These are phyloP conservation scores for Willisornis vidua DNA, from an alignment of 2,113 vertebrate genomes.

Conservation along the genomic window DNA sequence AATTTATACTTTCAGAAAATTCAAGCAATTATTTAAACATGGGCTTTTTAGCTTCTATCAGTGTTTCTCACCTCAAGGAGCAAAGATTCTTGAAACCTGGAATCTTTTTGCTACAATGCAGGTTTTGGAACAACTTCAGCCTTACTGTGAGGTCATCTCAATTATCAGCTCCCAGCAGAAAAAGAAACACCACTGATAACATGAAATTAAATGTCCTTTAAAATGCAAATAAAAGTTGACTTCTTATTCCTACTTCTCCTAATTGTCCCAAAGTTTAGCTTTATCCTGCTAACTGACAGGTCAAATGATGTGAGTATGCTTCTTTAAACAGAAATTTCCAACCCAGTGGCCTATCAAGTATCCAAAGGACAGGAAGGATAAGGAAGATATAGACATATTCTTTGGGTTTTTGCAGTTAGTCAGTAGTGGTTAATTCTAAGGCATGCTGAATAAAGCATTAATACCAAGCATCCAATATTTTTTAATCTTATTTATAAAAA, in stretches of 20 bases:
- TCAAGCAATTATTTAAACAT: not conserved
- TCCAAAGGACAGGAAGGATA: not conserved
- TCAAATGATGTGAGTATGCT: not conserved
- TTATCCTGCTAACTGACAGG: not conserved
- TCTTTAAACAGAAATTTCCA: not conserved
- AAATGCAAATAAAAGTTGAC: not conserved
- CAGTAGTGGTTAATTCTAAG: not conserved
- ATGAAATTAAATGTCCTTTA: not conserved
- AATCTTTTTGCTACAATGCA: not conserved
- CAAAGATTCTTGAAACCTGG: not conserved
- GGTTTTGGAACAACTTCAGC: not conserved
- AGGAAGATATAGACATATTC: not conserved
- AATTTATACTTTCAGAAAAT: not conserved
- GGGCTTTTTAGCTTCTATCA: not conserved
- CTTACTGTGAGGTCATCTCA: not conserved
- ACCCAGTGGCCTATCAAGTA: not conserved
- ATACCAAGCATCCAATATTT: not conserved
- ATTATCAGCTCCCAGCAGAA: not conserved
- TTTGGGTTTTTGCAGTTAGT: not conserved
- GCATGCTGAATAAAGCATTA: not conserved
- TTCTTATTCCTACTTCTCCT: not conserved
- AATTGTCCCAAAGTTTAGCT: not conserved
- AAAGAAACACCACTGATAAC: not conserved
- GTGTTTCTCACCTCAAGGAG: not conserved
- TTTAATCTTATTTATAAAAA: not conserved